Percentiles rank a stretch among this genome's conserved stretches.
Evolutionary conservation across 2,888 invertebrate genomes (phyloP).

Genomic region (Metacarcinus magister): DNA sequence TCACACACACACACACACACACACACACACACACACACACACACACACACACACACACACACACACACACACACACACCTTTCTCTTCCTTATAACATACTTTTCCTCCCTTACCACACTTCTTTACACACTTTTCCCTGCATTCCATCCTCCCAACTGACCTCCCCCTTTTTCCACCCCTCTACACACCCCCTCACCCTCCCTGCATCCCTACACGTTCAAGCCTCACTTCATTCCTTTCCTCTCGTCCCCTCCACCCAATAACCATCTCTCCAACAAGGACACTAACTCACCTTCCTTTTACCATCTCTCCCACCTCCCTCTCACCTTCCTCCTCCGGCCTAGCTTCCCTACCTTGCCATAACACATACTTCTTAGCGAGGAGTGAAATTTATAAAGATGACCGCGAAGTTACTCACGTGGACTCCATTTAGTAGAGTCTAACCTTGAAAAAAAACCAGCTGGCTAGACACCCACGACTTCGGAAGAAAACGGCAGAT

Average conservation of each 20-base stretch:
- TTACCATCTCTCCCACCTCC: neutral
- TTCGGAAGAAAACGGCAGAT: neutral
- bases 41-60: neutral
- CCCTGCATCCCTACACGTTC: neutral
- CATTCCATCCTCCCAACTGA: neutral
- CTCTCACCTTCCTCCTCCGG: neutral
- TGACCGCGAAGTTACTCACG: neutral
- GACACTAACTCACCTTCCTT: neutral
- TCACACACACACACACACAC: neutral
- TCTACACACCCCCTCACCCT: neutral
- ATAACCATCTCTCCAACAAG: no score
- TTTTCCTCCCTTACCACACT: neutral
- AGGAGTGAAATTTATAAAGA: neutral
- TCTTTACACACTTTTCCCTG: neutral
- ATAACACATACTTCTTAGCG: neutral
- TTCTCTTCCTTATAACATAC: neutral
- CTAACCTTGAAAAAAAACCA: neutral
- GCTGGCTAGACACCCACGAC: neutral
- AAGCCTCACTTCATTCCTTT: no score
- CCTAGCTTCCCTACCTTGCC: neutral
- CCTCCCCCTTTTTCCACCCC: neutral
- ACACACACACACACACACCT: neutral
- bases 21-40: slow-evolving; percentile 2
- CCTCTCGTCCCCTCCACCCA: no score
- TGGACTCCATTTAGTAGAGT: neutral